A percentile compares a stretch with the other conserved stretches of the same genome.
Evolutionary conservation across 2,113 vertebrate genomes (phyloP).

Genomic region (Xyrauchen texanus): DNA sequence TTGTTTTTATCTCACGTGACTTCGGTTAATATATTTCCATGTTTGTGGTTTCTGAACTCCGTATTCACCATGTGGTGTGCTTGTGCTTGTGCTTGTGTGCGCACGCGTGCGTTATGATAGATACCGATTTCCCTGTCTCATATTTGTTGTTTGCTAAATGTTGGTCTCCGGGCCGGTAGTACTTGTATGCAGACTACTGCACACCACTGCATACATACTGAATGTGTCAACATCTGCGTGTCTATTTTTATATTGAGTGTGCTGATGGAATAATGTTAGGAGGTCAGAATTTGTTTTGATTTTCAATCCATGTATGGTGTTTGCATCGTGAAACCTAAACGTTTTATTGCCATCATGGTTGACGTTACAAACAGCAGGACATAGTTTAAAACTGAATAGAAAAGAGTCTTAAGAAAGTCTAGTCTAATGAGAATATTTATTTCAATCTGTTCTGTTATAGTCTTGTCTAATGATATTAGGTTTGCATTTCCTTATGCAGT

Average conservation of each 20-base stretch:
- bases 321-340: neutral
- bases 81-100: too few relatives aligned
- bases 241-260: neutral
- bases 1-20: too few relatives aligned
- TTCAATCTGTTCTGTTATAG: too few relatives aligned
- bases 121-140: neutral
- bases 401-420: neutral
- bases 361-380: neutral
- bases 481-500: too few relatives aligned
- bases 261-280: neutral
- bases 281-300: neutral
- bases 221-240: neutral
- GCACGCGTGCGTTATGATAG: too few relatives aligned
- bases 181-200: neutral
- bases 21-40: too few relatives aligned
- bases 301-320: neutral
- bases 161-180: slow-evolving; percentile 58
- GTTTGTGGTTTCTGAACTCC: too few relatives aligned
- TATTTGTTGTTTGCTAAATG: slow-evolving; percentile 51
- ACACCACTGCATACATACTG: too few relatives aligned
- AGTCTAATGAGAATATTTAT: too few relatives aligned
- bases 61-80: too few relatives aligned
- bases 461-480: too few relatives aligned
- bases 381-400: neutral
- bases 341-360: neutral